Percentiles rank a stretch among this genome's conserved stretches.
Evolutionary conservation across 1,140 invertebrate genomes (phyloP).

Genomic region (Heliconius hewitsoni): DNA sequence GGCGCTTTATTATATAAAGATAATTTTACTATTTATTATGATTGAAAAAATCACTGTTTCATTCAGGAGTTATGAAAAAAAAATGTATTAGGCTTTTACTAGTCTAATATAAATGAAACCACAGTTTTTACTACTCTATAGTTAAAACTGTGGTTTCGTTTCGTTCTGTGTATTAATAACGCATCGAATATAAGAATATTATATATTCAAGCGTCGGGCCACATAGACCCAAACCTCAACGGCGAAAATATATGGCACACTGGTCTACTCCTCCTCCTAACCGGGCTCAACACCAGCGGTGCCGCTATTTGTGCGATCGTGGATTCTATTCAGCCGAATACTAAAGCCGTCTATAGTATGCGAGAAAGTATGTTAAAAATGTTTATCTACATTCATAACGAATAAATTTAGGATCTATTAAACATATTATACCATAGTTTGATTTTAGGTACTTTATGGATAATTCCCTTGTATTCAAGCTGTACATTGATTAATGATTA

Average conservation of each 20-base stretch:
- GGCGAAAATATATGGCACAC: constrained; percentile 71
- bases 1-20: no score
- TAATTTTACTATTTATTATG: no score
- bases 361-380: constrained; percentile 52
- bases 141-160: no score
- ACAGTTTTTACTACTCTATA: no score
- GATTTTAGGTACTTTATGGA: constrained; percentile 63
- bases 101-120: no score
- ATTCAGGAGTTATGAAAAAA: no score
- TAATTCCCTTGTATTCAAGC: constrained; percentile 72
- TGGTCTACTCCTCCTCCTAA: constrained; percentile 50
- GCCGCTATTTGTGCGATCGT: constrained; percentile 61
- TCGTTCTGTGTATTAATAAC: background rate
- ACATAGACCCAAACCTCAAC: constrained; percentile 66
- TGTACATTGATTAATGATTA: constrained; percentile 60
- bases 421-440: background rate
- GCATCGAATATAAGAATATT: constrained; percentile 18
- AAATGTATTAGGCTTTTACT: no score
- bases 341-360: constrained; percentile 47
- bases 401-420: background rate
- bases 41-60: no score
- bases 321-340: constrained; percentile 54
- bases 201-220: constrained; percentile 56
- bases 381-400: background rate
- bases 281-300: constrained; percentile 49